Percentiles rank a stretch among this genome's conserved stretches.
These are phyloP conservation scores for Oncorhynchus tshawytscha DNA, from an alignment of 2,113 vertebrate species.

Conservation along the genomic window DNA sequence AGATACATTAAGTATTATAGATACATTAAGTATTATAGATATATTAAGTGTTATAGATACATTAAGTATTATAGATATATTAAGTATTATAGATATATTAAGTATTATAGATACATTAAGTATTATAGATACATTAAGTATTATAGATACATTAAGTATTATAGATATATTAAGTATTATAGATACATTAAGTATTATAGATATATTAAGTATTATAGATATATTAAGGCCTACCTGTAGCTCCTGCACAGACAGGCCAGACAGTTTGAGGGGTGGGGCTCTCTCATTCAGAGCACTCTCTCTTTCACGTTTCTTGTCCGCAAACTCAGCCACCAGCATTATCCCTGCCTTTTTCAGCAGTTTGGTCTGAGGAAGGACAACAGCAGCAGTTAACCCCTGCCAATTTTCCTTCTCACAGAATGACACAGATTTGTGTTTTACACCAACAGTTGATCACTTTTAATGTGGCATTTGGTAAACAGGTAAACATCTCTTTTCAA, in stretches of 20 bases:
- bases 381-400: not conserved
- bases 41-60: no score
- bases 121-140: no score
- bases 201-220: not conserved
- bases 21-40: no score
- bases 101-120: no score
- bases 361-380: constrained; percentile 53
- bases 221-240: constrained; percentile 65
- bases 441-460: not conserved
- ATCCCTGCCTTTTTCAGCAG: constrained; percentile 67
- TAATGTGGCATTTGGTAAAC: not conserved
- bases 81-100: no score
- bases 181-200: no score
- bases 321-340: constrained; percentile 66
- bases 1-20: no score
- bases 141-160: no score
- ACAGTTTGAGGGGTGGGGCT: constrained; percentile 64
- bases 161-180: no score
- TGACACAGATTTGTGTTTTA: not conserved
- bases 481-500: not conserved
- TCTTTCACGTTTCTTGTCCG: constrained; percentile 58
- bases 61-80: no score
- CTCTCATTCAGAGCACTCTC: constrained; percentile 58
- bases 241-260: constrained; percentile 68
- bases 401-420: not conserved